Base-by-base conservation (phyloP, 2,113 vertebrate species). In the Ranitomeya variabilis region DNA sequence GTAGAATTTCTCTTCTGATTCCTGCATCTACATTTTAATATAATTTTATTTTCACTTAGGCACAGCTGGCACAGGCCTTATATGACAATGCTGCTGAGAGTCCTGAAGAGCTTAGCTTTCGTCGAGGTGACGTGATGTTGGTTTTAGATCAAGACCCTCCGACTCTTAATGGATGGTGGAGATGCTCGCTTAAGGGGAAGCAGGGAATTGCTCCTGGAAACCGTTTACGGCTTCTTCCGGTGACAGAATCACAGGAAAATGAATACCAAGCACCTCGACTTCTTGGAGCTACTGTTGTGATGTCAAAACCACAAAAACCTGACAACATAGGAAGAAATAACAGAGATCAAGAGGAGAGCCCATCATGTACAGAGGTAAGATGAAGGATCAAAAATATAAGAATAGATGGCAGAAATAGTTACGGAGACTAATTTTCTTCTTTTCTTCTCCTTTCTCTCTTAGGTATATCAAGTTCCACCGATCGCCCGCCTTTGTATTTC, bases 191-290 rank as follows among this genome's bases (percentile, higher is more conserved):
- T 73, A 96, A 96, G 0, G 97, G 97, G 11, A 94, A 96, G 54
- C 96, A 97, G 91, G 97, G 97, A 51, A 98, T 98, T 1, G 97
- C 96, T 80, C 97, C 97, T 0, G 97, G 96, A 85, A 98, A 98
- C 92, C 93, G 97, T 80, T 95, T 98, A 80, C 95, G 94, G 80
- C 95, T 98, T 85, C 95, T 98, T 80, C 91, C 93, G 0, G 94
- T 95, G 59, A 92, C 94, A 64, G 95, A 86, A 92, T 93, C 91
- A 60, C 87, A 93, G 3, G 93, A 90, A 7, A 90, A 79, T 60
- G 90, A 87, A 4, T 82, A 96, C 94, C 21, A 95, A 92, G 52
- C 94, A 91, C 83, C 92, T 93, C 84, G 93, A 92, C 90, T 95
- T 92, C 80, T 92, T 92, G 37, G 90, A 77, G 6, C 92, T 87